Percentiles rank a stretch among this genome's conserved stretches.
Conservation (phyloP, 2,797 vertebrate species). For the Linurgus olivaceus region DNA sequence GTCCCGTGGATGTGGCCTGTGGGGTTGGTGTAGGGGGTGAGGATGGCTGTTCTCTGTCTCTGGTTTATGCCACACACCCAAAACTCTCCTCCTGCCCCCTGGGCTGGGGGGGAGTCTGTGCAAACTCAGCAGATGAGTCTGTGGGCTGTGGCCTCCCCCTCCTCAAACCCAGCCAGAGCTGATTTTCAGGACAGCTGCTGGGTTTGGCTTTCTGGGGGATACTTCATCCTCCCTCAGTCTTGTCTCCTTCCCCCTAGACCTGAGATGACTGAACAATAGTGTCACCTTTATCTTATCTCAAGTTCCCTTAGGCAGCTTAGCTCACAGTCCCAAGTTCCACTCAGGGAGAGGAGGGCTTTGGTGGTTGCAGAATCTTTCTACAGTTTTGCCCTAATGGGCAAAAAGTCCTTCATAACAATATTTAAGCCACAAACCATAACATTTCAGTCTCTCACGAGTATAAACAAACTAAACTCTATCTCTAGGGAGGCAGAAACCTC, state of each 20-base stretch:
- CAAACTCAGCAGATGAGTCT: background rate
- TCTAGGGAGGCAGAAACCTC: background rate
- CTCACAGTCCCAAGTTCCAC: background rate
- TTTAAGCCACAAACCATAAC: background rate
- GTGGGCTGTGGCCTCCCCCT: background rate
- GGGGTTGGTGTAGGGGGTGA: background rate
- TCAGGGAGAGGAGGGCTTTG: background rate
- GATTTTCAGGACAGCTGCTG: background rate
- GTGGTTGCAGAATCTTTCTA: background rate
- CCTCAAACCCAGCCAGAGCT: background rate
- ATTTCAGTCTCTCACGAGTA: background rate
- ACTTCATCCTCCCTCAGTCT: background rate
- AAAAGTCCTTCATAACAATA: background rate
- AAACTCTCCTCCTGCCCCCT: background rate
- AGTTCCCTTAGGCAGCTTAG: background rate
- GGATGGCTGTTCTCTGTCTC: background rate
- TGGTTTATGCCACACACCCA: background rate
- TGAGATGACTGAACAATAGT: background rate
- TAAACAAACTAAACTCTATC: background rate
- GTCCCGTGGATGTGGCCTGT: no score
- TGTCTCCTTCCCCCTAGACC: background rate
- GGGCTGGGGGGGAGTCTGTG: rapidly evolving
- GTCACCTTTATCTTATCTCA: background rate
- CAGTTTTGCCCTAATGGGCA: background rate
- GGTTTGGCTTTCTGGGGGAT: background rate